Percentiles rank a stretch among this genome's conserved stretches.
Evolutionary conservation across 1,140 invertebrate species (phyloP).

Genomic region (Brachionus angularis): DNA sequence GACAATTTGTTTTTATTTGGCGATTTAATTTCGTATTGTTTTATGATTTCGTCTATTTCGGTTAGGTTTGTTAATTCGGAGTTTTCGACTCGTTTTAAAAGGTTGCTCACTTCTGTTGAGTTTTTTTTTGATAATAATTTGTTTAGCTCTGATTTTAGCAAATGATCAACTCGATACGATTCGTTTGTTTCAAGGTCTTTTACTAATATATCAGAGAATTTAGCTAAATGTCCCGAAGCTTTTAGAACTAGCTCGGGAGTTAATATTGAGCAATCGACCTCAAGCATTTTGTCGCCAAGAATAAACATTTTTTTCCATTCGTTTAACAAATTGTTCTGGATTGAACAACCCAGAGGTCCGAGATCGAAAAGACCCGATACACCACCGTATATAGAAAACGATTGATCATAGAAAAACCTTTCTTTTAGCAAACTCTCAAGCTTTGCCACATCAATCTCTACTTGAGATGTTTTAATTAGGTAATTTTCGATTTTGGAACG

Average conservation of each 20-base stretch:
- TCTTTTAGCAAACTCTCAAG: constrained; percentile 20
- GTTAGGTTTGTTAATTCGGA: constrained; percentile 79
- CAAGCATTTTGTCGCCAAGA: constrained; percentile 3
- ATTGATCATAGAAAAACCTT: constrained; percentile 43
- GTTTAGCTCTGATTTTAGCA: constrained; percentile 59
- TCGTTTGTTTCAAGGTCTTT: constrained; percentile 9
- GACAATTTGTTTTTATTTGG: constrained; percentile 86
- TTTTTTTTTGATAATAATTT: constrained; percentile 51
- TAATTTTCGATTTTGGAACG: no score
- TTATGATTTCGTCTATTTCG: constrained; percentile 78
- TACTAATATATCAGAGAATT: constrained; percentile 40
- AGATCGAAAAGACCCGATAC: constrained; percentile 21
- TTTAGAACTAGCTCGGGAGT: constrained; percentile 30
- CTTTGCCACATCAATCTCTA: background rate
- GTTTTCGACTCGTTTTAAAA: constrained; percentile 50
- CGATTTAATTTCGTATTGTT: constrained; percentile 85
- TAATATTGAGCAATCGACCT: constrained; percentile 41
- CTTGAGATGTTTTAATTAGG: no score
- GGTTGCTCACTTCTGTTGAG: background rate
- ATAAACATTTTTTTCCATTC: constrained; percentile 42
- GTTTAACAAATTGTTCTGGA: constrained; percentile 1
- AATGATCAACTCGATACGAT: constrained; percentile 37
- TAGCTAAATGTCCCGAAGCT: constrained; percentile 32
- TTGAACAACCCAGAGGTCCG: constrained; percentile 23
- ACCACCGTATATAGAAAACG: constrained; percentile 35